Base-by-base conservation (phyloP, 30 jellyfish, hydroid and myxozoan genomes). In the Mastigias papua region DNA sequence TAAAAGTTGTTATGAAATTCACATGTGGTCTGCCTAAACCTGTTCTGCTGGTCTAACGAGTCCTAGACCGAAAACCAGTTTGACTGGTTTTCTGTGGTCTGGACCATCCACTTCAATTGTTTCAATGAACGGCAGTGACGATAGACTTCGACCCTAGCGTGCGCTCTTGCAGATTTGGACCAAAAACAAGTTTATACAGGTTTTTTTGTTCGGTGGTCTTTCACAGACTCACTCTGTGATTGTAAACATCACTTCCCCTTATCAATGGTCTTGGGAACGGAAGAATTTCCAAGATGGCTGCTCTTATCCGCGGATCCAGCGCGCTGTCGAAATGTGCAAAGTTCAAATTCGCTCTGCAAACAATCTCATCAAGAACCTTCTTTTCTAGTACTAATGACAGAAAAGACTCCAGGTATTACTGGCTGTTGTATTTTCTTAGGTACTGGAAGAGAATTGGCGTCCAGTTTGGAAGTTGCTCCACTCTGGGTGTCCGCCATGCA, bases 371-470 rank as follows among this genome's bases (percentile, higher is more conserved):
- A 63, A 77, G 74, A 30, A 28, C 88, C 23, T 34, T 77, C n/a
- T 77, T 62, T n/a, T 27, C 88, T 27, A 58, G 78, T 69, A 25
- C 88, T 1, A 78, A 29, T 8, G 48, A 57, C 65, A 77, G 76
- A 58, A 67, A 60, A 35, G 88, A 60, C 29, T 50, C 88, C 16
- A 77, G 88, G 88, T 77, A 77, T 77, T n/a, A n/a, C n/a, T n/a
- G n/a, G n/a, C n/a, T n/a, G n/a, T n/a, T n/a, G n/a, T n/a, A n/a
- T n/a, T n/a, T n/a, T n/a, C n/a, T n/a, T n/a, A n/a, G n/a, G n/a
- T n/a, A n/a, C n/a, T n/a, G n/a, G n/a, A n/a, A n/a, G n/a, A n/a
- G n/a, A n/a, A n/a, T n/a, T n/a, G n/a, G n/a, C n/a, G n/a, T n/a
- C n/a, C n/a, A n/a, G n/a, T n/a, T n/a, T n/a, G n/a, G n/a, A n/a